phyloP scores from a whole-genome alignment of 1,140 invertebrate species.

The Frieseomelitta varia region DNA sequence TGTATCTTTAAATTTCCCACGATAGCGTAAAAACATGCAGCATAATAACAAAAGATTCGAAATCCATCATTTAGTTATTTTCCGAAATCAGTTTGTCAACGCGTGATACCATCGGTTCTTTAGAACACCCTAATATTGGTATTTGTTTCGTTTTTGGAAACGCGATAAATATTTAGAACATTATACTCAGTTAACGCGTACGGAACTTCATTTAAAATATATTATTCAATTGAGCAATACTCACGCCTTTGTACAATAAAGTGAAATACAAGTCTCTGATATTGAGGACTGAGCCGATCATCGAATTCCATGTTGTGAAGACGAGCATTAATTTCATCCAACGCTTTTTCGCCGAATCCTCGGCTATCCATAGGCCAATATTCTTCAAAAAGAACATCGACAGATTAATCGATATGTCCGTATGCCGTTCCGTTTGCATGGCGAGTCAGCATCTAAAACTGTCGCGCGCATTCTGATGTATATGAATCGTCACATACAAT shows the following conservation, averaged over 20 bases:
- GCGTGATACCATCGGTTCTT: too few relatives aligned
- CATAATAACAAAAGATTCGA: too few relatives aligned
- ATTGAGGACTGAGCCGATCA: neutral
- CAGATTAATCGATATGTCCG: conserved; percentile 48
- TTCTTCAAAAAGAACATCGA: conserved; percentile 47
- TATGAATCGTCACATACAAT: neutral
- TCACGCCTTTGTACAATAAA: conserved; percentile 44
- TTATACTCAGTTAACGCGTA: too few relatives aligned
- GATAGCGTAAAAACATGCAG: too few relatives aligned
- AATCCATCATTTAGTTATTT: too few relatives aligned
- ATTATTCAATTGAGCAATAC: conserved; percentile 6
- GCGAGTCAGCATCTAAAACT: too few relatives aligned
- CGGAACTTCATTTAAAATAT: neutral
- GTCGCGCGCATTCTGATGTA: neutral
- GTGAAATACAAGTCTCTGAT: conserved; percentile 42
- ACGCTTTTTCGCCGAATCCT: neutral
- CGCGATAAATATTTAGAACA: neutral
- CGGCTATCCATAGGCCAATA: conserved; percentile 49
- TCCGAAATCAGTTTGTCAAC: too few relatives aligned
- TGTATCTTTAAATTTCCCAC: too few relatives aligned
- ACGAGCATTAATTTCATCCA: neutral
- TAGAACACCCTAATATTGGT: too few relatives aligned
- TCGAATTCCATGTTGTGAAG: conserved; percentile 9
- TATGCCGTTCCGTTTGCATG: neutral
- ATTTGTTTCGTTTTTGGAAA: too few relatives aligned